Evolutionary conservation across 1,140 invertebrate genomes (phyloP).

Genomic region (Dreissena polymorpha): DNA sequence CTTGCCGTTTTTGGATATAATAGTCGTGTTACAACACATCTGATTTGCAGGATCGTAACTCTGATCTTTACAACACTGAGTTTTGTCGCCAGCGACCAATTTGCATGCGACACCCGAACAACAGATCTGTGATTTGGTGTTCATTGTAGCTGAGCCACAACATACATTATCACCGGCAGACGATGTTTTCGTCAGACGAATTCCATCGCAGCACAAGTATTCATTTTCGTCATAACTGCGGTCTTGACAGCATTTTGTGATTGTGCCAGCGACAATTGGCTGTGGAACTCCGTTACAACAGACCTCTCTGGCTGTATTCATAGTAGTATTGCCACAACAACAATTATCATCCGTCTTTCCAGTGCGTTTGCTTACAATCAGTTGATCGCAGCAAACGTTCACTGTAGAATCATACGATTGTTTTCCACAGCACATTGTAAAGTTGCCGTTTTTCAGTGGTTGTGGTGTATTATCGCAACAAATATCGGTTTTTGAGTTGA

Average conservation of each 20-base stretch:
- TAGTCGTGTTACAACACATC: conserved; percentile 11
- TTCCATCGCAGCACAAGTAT: conserved; percentile 30
- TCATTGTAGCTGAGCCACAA: conserved; percentile 24
- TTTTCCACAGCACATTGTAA: conserved; percentile 15
- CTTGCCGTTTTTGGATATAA: neutral
- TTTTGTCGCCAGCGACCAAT: neutral
- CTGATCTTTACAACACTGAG: conserved; percentile 12
- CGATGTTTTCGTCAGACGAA: neutral
- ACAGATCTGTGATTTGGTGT: conserved; percentile 21
- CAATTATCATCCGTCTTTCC: conserved; percentile 13
- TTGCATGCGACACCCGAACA: neutral
- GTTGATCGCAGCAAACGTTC: conserved; percentile 31
- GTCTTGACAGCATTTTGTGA: conserved; percentile 19
- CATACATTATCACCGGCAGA: conserved; percentile 4
- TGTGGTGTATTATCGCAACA: conserved; percentile 17
- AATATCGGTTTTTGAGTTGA: conserved; percentile 25
- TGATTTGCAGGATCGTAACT: conserved; percentile 15
- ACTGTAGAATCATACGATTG: conserved; percentile 4
- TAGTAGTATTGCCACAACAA: conserved; percentile 27
- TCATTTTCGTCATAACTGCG: conserved; percentile 9
- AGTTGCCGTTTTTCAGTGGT: conserved; percentile 10
- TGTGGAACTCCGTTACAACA: conserved; percentile 36
- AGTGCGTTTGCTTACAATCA: neutral
- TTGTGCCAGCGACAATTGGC: neutral
- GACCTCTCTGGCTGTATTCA: conserved; percentile 17